A percentile compares a stretch with the other conserved stretches of the same genome.
Conservation (phyloP, 1,140 invertebrate species). For the Sesamia nonagrioides region DNA sequence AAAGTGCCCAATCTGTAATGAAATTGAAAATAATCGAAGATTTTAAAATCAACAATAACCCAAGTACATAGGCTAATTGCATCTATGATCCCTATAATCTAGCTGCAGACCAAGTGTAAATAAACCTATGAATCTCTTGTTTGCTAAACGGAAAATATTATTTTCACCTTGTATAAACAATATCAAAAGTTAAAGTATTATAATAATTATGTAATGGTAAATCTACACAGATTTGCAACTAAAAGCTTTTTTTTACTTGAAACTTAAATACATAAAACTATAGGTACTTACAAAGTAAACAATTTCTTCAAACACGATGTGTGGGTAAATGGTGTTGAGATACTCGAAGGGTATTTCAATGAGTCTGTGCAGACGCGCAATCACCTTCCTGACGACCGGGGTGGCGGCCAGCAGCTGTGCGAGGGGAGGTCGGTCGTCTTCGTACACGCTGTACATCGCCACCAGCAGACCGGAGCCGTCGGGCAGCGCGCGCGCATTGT, state of each 20-base stretch:
- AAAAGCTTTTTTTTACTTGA: not conserved
- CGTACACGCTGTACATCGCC: conserved; percentile 86
- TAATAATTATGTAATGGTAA: not conserved
- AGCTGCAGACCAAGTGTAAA: too few relatives aligned
- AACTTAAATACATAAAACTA: conserved; percentile 16
- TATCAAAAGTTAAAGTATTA: not conserved
- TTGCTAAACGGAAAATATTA: too few relatives aligned
- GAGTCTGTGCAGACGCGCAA: conserved; percentile 86
- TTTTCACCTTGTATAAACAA: too few relatives aligned
- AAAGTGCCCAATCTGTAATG: conserved; percentile 87
- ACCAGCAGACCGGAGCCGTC: conserved; percentile 92
- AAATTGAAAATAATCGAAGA: not conserved
- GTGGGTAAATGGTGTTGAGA: conserved; percentile 88
- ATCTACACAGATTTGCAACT: not conserved
- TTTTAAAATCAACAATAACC: too few relatives aligned
- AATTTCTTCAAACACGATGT: conserved; percentile 87
- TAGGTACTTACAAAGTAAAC: conserved; percentile 88
- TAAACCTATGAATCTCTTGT: too few relatives aligned
- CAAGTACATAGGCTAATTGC: too few relatives aligned
- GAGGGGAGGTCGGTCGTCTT: conserved; percentile 86
- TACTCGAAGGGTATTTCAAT: conserved; percentile 89
- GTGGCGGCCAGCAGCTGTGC: conserved; percentile 86
- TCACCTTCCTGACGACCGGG: conserved; percentile 89
- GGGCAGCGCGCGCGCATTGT: conserved; percentile 91
- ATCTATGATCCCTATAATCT: too few relatives aligned